Evolutionary conservation across 2,113 vertebrate species (phyloP), one percentile per base, ranked within the genome.

Genomic region (Anthoscopus minutus): DNA sequence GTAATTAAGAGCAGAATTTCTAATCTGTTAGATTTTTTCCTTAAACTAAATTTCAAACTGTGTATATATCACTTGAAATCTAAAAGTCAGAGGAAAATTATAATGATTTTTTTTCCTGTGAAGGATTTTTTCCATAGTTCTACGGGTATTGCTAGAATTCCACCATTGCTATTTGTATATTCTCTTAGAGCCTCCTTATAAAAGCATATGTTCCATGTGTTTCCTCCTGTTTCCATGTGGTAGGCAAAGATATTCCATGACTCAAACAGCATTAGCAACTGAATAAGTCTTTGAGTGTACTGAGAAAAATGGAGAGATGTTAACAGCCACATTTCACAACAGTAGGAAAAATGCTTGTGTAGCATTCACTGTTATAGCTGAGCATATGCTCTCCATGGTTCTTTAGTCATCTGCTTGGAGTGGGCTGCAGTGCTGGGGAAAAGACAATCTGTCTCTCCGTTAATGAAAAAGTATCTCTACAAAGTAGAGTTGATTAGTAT

Each of bases 401-500:
- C 83, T 95, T 96, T 87, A 92, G 50, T 94, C 92, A 86, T 88
- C 95, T 94, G 66, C 33, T 73, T 81, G 89, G 92, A 94, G 87
- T 91, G 87, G 92, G 91, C 78, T 96, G 94, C 27, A 92, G 78
- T 58, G 66, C 74, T 69, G 85, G 56, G 51, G 72, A 72, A 97
- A 97, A 97, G 91, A 88, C 89, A 96, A 91, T 95, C 78, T 97
- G 79, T 94, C 56, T 92, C 71, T 92, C 45, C 95, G 53, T 78
- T 91, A 89, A 94, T 96, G 88, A 82, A 93, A 80, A 92, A 85
- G 67, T 84, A 88, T 76, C 58, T 93, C 73, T 90, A 60, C 42
- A 90, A 91, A 86, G 48, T n/a, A 51, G 73, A 76, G 37, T 40
- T 88, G 93, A 89, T 88, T 90, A 74, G 44, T 58, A 72, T 38